phyloP scores from a whole-genome alignment of 2,113 vertebrate genomes.

The Calypte anna region DNA sequence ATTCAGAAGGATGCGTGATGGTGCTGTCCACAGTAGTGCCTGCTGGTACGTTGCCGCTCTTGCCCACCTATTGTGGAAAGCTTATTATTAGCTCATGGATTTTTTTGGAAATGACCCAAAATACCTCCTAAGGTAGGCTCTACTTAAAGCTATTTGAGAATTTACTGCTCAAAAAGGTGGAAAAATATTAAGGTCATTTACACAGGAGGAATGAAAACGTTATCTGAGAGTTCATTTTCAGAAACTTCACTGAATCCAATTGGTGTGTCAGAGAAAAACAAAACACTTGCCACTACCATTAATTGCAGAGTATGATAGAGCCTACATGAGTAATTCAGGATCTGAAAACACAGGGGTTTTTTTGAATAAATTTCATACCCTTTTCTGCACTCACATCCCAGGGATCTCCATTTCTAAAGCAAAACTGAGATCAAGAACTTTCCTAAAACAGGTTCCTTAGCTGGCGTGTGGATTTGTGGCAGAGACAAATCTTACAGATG shows the following conservation, averaged over 20 bases:
- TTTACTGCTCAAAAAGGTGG: neutral
- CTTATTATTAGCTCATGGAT: constrained; percentile 18
- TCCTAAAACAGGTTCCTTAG: neutral
- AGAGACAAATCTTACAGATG: neutral
- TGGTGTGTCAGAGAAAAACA: constrained; percentile 39
- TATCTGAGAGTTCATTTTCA: constrained; percentile 20
- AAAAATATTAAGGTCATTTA: constrained; percentile 30
- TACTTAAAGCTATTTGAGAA: constrained; percentile 3
- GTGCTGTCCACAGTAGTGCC: constrained; percentile 98
- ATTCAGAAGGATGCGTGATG: constrained; percentile 98
- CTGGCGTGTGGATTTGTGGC: neutral
- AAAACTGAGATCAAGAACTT: neutral
- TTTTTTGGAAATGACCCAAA: neutral
- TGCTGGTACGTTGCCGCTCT: constrained; percentile 98
- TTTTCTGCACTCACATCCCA: neutral
- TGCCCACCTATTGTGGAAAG: constrained; percentile 87
- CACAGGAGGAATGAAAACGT: constrained; percentile 33
- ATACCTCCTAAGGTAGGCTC: neutral
- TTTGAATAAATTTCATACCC: neutral
- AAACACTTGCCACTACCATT: constrained; percentile 13
- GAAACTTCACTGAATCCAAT: constrained; percentile 31
- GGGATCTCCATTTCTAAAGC: neutral
- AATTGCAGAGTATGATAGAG: constrained; percentile 30
- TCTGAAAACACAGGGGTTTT: neutral
- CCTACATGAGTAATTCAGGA: constrained; percentile 27